Conservation (phyloP, 1,140 invertebrate genomes). For the Sminthurides bifidus region DNA sequence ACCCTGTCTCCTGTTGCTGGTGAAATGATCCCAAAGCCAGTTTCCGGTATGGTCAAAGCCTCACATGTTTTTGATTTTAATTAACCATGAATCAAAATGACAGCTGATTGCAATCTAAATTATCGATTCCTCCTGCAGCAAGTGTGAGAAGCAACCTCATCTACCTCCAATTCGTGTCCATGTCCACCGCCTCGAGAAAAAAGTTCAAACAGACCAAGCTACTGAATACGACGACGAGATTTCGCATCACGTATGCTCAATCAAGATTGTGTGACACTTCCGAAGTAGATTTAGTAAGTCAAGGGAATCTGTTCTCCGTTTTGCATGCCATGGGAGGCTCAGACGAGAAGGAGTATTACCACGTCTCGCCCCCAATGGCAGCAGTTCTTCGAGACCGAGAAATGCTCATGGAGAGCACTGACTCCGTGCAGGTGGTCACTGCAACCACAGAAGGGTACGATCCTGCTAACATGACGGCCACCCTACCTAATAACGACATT, state of each 20-base stretch:
- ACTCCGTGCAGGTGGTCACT: not conserved
- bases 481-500: too few relatives aligned
- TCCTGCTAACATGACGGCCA: too few relatives aligned
- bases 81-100: not conserved
- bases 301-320: too few relatives aligned
- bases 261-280: constrained; percentile 1
- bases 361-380: constrained; percentile 12
- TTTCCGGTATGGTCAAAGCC: constrained; percentile 15
- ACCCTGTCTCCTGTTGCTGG: constrained; percentile 17
- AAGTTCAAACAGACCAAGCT: not conserved
- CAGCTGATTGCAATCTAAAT: not conserved
- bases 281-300: too few relatives aligned
- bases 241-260: constrained; percentile 21
- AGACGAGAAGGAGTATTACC: constrained; percentile 15
- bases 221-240: constrained; percentile 20
- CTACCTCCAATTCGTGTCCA: constrained; percentile 15
- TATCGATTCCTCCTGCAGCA: constrained; percentile 12
- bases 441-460: not conserved
- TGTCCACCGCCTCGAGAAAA: constrained; percentile 1
- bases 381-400: constrained; percentile 16
- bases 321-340: constrained; percentile 4
- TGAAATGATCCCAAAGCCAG: constrained; percentile 15
- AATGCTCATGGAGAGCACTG: too few relatives aligned
- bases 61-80: not conserved
- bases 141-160: constrained; percentile 25